These are phyloP conservation scores for Lepus timidus DNA, from an alignment of 2,113 vertebrate genomes.

Conservation along the genomic window DNA sequence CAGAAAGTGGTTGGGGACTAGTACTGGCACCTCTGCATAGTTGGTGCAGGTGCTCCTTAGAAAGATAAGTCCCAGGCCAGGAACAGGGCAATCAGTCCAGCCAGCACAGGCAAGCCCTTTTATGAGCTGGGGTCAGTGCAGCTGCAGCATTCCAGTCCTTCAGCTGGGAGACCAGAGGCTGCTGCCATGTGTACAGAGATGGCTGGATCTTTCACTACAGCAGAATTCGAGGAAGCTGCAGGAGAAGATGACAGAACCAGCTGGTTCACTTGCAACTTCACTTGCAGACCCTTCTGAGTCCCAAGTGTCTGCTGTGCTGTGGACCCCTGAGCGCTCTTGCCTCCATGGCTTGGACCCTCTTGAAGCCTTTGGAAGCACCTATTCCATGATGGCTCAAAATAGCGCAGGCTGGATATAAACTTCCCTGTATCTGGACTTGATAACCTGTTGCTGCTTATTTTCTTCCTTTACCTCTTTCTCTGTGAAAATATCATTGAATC, in stretches of 20 bases:
- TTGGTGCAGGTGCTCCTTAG: slow-evolving; percentile 76
- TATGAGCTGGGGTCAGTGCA: too few species aligned
- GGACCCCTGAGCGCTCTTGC: slow-evolving; percentile 82
- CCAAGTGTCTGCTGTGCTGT: slow-evolving; percentile 84
- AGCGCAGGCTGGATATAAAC: slow-evolving; percentile 97
- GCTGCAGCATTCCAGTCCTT: slow-evolving; percentile 50
- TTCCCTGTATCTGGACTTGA: slow-evolving; percentile 97
- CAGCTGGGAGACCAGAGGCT: neutral
- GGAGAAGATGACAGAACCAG: slow-evolving; percentile 65
- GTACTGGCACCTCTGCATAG: slow-evolving; percentile 88
- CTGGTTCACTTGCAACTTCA: slow-evolving; percentile 82
- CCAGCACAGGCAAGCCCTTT: slow-evolving; percentile 4
- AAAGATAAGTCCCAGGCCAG: slow-evolving; percentile 71
- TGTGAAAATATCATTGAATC: slow-evolving; percentile 96
- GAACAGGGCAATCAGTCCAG: slow-evolving; percentile 37
- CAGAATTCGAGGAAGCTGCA: slow-evolving; percentile 26
- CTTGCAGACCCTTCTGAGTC: slow-evolving; percentile 78
- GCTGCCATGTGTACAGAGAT: slow-evolving; percentile 53
- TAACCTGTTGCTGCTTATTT: slow-evolving; percentile 96
- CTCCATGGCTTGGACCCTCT: slow-evolving; percentile 57
- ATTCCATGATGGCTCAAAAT: slow-evolving; percentile 98
- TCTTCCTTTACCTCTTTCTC: slow-evolving; percentile 95
- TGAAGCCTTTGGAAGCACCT: slow-evolving; percentile 80
- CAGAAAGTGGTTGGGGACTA: slow-evolving; percentile 85
- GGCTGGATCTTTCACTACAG: slow-evolving; percentile 67